Evolutionary conservation across 2,888 invertebrate species (phyloP).

Genomic region (Siphlonurus alternatus): DNA sequence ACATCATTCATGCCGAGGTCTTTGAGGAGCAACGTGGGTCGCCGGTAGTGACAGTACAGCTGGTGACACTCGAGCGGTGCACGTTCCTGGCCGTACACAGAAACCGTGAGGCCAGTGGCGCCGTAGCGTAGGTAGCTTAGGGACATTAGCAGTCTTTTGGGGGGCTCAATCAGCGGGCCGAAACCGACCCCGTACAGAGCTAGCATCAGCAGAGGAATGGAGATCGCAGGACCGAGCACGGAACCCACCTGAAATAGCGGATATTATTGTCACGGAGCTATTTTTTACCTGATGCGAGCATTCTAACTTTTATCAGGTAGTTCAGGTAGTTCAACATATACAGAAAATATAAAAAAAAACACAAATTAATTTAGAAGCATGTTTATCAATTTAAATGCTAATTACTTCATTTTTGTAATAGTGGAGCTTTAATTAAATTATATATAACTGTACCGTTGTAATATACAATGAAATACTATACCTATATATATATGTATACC

Average conservation of each 20-base stretch:
- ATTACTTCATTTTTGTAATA: too few relatives aligned
- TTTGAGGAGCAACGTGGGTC: not conserved
- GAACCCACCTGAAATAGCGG: slow-evolving; percentile 45
- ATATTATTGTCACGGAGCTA: too few relatives aligned
- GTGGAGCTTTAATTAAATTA: too few relatives aligned
- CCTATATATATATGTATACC: too few relatives aligned
- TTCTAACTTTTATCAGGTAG: too few relatives aligned
- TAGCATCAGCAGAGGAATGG: slow-evolving; percentile 37
- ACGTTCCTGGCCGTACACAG: not conserved
- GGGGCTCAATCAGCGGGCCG: slow-evolving; percentile 32
- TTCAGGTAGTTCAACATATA: too few relatives aligned
- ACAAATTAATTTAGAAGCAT: too few relatives aligned
- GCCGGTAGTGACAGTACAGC: slow-evolving; percentile 1
- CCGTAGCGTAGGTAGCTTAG: slow-evolving; percentile 55
- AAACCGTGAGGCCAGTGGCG: slow-evolving; percentile 47
- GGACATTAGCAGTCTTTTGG: slow-evolving; percentile 37
- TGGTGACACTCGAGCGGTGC: not conserved
- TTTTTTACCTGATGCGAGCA: too few relatives aligned
- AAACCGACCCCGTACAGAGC: slow-evolving; percentile 47
- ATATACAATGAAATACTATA: too few relatives aligned
- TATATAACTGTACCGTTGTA: too few relatives aligned
- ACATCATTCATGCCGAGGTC: not conserved
- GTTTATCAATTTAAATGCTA: too few relatives aligned
- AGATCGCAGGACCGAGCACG: slow-evolving; percentile 36
- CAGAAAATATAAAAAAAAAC: too few relatives aligned